Evolutionary conservation across 2,113 vertebrate genomes (phyloP).

Genomic region (Platanista minor): DNA sequence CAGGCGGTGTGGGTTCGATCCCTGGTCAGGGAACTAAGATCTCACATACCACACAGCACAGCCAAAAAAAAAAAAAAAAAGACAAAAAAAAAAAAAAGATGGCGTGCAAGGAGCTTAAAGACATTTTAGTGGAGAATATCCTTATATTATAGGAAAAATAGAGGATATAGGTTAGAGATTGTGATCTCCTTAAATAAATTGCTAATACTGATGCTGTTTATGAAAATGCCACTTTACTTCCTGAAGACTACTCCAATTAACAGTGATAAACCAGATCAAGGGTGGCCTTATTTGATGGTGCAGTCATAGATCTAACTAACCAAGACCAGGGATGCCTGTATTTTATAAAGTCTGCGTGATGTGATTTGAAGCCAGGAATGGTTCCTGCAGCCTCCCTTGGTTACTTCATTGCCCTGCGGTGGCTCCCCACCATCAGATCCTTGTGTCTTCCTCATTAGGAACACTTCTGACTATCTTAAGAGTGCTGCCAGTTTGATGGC

Average conservation of each 20-base stretch:
- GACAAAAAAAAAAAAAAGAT: not conserved
- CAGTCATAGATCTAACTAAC: not conserved
- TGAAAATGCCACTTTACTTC: not conserved
- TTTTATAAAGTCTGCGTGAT: not conserved
- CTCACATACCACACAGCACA: not conserved
- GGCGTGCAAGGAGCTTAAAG: not conserved
- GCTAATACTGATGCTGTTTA: not conserved
- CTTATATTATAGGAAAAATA: not conserved
- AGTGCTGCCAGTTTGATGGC: not conserved
- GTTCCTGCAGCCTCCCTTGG: not conserved
- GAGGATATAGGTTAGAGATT: not conserved
- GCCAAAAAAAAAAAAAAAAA: not conserved
- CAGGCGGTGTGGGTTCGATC: not conserved
- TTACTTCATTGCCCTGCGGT: not conserved
- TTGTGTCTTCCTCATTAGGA: not conserved
- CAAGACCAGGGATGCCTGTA: not conserved
- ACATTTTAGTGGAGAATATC: not conserved
- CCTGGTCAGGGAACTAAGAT: not conserved
- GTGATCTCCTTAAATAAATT: constrained; percentile 2
- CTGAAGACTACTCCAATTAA: not conserved
- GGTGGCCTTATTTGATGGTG: not conserved
- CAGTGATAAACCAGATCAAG: not conserved
- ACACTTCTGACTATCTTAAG: not conserved
- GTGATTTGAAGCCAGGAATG: not conserved
- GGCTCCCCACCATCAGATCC: not conserved